Evolutionary conservation across 2,113 vertebrate genomes (phyloP), one percentile per base, ranked within the genome.

Genomic region (Entosphenus tridentatus): DNA sequence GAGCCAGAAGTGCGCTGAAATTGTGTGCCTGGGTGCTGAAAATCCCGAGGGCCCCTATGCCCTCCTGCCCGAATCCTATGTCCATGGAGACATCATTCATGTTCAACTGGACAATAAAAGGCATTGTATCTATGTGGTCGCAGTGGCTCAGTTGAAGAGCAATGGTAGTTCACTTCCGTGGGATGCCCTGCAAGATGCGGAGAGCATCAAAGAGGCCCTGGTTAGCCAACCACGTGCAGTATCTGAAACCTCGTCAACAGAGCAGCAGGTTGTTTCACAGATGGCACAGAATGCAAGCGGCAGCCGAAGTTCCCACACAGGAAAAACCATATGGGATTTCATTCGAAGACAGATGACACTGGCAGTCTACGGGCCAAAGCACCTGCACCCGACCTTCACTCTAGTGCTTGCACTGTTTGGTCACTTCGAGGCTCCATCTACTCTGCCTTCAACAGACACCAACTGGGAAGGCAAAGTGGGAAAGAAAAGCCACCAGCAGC

Each of bases 311-410:
- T 39, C 39, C 39, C 39, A 39, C 39, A 7, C 39, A 39, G 39
- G 39, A 39, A 39, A 39, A 39, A 39, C 39, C 0, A 88, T 97
- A 13, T 97, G 93, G 93, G 88, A 96, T 54, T 82, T 87, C 69
- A 87, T 97, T 73, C 75, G 81, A 56, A 97, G 96, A 73, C 91
- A 84, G 72, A 78, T 96, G 69, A 96, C 89, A 0, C 78, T 96
- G 70, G 93, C 88, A 0, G 86, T 96, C 1, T 97, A 97, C 0
- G 93, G 93, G 12, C 93, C 93, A 18, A 95, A 93, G 72, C 88
- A 97, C 72, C 87, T 96, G 56, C 93, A 96, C 68, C 93, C 89
- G 0, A 89, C 88, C 56, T 97, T 97, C 75, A 97, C 95, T 75
- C 87, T 85, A 0, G 90, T 97, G 0, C 85, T 97, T 71, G 88